Percentiles rank a stretch among this genome's conserved stretches.
phyloP scores from a whole-genome alignment of 1,140 invertebrate species.

The Trichoplusia ni region DNA sequence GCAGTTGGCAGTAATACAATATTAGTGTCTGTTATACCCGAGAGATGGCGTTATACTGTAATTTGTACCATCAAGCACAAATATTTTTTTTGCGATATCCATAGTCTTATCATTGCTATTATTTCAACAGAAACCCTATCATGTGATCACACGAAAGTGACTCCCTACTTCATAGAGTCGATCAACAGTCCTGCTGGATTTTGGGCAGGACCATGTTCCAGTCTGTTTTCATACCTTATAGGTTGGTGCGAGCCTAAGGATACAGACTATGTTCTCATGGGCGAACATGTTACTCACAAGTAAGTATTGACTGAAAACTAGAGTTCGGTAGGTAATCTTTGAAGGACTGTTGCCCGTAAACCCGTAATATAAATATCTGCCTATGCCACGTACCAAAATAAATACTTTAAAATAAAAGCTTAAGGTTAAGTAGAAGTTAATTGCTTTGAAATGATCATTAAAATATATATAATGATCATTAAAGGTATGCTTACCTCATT shows the following conservation, averaged over 20 bases:
- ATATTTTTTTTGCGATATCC: not conserved
- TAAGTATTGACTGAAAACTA: constrained; percentile 72
- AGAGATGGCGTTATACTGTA: not conserved
- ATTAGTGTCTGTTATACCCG: no score
- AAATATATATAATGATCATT: no score
- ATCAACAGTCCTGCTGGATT: constrained; percentile 89
- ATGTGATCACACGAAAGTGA: constrained; percentile 94
- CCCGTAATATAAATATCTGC: no score
- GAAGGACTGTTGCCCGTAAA: no score
- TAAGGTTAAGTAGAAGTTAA: no score
- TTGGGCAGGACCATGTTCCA: constrained; percentile 91
- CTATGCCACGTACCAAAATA: no score
- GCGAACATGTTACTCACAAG: constrained; percentile 89
- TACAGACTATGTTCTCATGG: constrained; percentile 91
- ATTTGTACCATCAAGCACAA: no score
- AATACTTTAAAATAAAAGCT: no score
- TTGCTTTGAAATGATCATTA: no score
- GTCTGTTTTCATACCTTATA: constrained; percentile 89
- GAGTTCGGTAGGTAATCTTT: not conserved
- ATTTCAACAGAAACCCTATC: constrained; percentile 88
- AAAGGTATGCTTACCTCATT: no score
- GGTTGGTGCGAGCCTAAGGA: constrained; percentile 90
- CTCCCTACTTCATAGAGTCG: constrained; percentile 93
- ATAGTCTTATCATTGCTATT: not conserved
- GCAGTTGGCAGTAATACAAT: no score